Evolutionary conservation across 2,888 invertebrate species (phyloP), one percentile per base, ranked within the genome.

Genomic region (Neocrepidodera transversa): DNA sequence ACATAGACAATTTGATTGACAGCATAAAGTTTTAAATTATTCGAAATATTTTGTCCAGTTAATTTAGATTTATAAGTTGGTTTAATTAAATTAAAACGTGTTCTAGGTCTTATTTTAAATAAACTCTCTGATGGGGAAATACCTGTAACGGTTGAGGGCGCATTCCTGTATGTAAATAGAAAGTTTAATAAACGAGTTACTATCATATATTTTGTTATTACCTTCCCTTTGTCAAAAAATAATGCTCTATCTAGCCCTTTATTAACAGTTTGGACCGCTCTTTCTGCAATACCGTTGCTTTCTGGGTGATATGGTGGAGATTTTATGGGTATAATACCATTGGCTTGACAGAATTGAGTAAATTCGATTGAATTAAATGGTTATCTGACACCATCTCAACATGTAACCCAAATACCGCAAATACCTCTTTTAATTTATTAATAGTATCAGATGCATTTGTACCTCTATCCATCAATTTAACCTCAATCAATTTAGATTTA

Each of bases 281-380:
- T 50, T 40, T 71, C 67, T 20, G 65, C 68, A 20, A 30, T 17
- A 1, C 69, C 69, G 61, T 70, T 68, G 35, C 58, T 58, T 51
- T 65, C 60, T 7, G 67, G 68, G 42, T 70, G 68, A 30, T 66
- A 64, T 4, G 68, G 67, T 49, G 70, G 61, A 6, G 66, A 58
- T 59, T 64, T 65, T 10, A 65, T 47, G 28, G 60, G 56, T 62
- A 59, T 70, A 14, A 69, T 69, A n/a, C 69, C 67, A 58, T 71
- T 68, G 28, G 65, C 55, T 49, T 64, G 65, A 49, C 67, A 69
- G 63, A 69, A 70, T 5, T 11, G 16, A 23, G 53, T 48, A 63
- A 68, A 66, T 55, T 65, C 62, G 17, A 7, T 13, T 1, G 65
- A 66, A 51, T 53, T 68, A 50, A 63, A 69, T 7, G 67, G 67